Evolutionary conservation across 2,797 vertebrate species (phyloP), one percentile per base, ranked within the genome.

Genomic region (Calcarius lapponicus): DNA sequence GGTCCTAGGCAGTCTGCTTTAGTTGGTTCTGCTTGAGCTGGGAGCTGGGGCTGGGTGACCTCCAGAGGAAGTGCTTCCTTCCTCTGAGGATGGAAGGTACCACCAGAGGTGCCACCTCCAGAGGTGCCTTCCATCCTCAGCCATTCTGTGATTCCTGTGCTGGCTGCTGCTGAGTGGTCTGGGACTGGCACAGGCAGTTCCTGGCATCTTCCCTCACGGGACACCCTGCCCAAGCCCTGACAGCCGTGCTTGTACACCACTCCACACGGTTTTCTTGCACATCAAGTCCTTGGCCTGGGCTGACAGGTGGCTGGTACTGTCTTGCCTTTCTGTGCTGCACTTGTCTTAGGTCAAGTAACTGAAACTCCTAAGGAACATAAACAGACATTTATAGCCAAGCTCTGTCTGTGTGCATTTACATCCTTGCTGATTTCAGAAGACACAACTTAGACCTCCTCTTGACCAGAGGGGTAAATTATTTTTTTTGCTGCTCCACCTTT

Each of bases 331-430:
- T 84, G 40, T 72, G 48, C 38, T 88, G 31, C 40, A 82, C 29
- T 70, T 91, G 80, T 90, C 69, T 62, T 64, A 31, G 76, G 91
- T 95, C 91, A 88, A 90, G 60, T 81, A 86, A 82, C 74, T 92
- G 45, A 56, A 93, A 84, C 64, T 92, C 80, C 70, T 80, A 11
- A 78, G 86, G 88, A 26, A 26, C 65, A 62, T 54, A 70, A 76
- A 50, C n/a, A 76, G 75, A 51, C 81, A n/a, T 64, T 64, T 74
- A 25, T 57, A 91, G 81, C 88, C 17, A 71, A 78, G 31, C 56
- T 94, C 45, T 86, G 82, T 92, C 94, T 84, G 20, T 48, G 81
- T 81, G 50, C 47, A 48, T 93, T 80, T 86, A 20, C n/a, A 69
- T 93, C 71, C 40, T 54, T 88, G 81, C 45, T 93, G 67, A 91